phyloP scores from a whole-genome alignment of 2,888 invertebrate genomes.

The Campoplex capitator region DNA sequence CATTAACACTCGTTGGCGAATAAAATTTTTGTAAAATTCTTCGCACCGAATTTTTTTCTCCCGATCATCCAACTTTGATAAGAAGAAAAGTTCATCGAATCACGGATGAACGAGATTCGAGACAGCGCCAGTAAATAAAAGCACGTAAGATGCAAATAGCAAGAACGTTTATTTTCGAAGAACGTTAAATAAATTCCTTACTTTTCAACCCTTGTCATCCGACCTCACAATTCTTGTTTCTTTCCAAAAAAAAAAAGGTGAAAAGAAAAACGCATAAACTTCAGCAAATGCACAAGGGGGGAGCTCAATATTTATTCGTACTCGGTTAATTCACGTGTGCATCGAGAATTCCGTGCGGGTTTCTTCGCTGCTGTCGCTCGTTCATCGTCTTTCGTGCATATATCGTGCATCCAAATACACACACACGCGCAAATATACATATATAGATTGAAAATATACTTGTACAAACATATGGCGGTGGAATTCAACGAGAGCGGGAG shows the following conservation, averaged over 20 bases:
- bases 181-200: constrained; percentile 7
- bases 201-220: constrained; percentile 5
- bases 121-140: not conserved
- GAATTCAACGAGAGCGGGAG: constrained; percentile 29
- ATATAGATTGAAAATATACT: not conserved
- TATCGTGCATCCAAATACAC: constrained; percentile 15
- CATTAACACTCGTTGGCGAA: too few relatives aligned
- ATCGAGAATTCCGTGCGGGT: constrained; percentile 61
- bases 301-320: constrained; percentile 45
- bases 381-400: constrained; percentile 51
- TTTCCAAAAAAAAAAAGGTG: not conserved
- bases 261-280: constrained; percentile 16
- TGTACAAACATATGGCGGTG: constrained; percentile 1
- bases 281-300: not conserved
- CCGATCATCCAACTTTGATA: too few relatives aligned
- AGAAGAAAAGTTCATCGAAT: not conserved
- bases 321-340: constrained; percentile 50
- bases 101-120: not conserved
- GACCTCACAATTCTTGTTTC: constrained; percentile 3
- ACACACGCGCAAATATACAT: not conserved
- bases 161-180: not conserved
- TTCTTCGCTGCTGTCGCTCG: constrained; percentile 49
- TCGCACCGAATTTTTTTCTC: too few relatives aligned
- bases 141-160: not conserved
- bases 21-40: too few relatives aligned